phyloP scores from a whole-genome alignment of 2,888 invertebrate genomes.

The Hydroisotoma schaefferi region DNA sequence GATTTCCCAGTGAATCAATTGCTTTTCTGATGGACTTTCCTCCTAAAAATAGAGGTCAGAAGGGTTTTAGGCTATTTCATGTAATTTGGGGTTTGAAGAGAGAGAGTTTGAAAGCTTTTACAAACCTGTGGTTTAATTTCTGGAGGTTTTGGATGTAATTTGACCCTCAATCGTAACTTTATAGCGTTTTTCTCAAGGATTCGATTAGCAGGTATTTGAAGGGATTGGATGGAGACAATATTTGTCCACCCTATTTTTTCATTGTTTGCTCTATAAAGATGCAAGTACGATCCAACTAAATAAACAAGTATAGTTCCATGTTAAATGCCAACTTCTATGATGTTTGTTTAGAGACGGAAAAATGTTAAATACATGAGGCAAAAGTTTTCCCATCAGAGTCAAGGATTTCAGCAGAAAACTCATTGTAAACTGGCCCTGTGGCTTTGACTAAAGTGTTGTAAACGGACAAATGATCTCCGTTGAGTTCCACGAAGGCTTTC shows the following conservation, averaged over 20 bases:
- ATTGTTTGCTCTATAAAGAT: constrained; percentile 30
- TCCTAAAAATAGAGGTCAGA: neutral
- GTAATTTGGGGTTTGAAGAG: neutral
- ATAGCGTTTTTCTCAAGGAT: constrained; percentile 23
- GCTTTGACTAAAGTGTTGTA: constrained; percentile 31
- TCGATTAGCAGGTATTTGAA: constrained; percentile 27
- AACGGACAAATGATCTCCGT: constrained; percentile 29
- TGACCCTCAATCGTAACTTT: constrained; percentile 26
- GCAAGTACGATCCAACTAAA: constrained; percentile 37
- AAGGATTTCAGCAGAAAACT: constrained; percentile 32
- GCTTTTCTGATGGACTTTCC: constrained; percentile 31
- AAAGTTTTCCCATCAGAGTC: constrained; percentile 33
- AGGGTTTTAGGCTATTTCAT: too few relatives aligned
- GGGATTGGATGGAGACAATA: constrained; percentile 25
- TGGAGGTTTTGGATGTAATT: constrained; percentile 29
- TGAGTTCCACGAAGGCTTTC: constrained; percentile 36
- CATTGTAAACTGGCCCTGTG: constrained; percentile 28
- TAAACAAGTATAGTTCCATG: neutral
- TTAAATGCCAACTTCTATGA: too few relatives aligned
- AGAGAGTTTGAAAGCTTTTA: neutral
- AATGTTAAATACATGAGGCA: constrained; percentile 28
- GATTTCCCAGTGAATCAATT: constrained; percentile 37
- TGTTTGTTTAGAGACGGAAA: neutral
- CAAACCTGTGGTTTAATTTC: constrained; percentile 19
- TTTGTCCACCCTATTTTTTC: constrained; percentile 40